Evolutionary conservation across 2,888 invertebrate species (phyloP).

Genomic region (Drosophila macrothrix): DNA sequence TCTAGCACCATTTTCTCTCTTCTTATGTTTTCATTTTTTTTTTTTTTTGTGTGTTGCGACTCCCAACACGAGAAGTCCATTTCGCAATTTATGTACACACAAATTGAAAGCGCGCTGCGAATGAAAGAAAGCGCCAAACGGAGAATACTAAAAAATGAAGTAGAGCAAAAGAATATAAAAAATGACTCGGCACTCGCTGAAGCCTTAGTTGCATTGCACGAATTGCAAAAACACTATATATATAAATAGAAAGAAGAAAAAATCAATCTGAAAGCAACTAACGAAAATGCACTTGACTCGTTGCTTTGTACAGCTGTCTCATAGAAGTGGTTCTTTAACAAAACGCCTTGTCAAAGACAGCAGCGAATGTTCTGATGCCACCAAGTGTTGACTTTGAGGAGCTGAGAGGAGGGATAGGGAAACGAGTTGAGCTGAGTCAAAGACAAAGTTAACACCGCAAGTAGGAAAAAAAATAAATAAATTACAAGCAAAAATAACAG

Average conservation of each 20-base stretch:
- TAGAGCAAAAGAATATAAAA: conserved; percentile 13
- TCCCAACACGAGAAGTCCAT: conserved; percentile 78
- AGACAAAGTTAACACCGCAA: not conserved
- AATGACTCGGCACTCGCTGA: conserved; percentile 17
- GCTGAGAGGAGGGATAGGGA: not conserved
- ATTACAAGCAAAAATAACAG: not conserved
- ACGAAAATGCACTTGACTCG: conserved; percentile 52
- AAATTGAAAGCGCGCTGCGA: conserved; percentile 68
- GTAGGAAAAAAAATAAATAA: not conserved
- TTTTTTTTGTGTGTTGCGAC: conserved; percentile 43
- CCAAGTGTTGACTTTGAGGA: conserved; percentile 17
- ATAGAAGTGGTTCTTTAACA: conserved; percentile 20
- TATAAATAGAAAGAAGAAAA: conserved; percentile 8
- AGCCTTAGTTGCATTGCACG: conserved; percentile 63
- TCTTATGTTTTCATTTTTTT: not conserved
- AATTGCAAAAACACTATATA: conserved; percentile 36
- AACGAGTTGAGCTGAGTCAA: conserved; percentile 10
- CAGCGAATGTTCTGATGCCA: conserved; percentile 24
- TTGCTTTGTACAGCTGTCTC: conserved; percentile 29
- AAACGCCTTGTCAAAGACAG: conserved; percentile 47
- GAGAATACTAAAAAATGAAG: conserved; percentile 20
- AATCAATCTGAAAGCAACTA: conserved; percentile 28
- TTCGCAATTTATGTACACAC: conserved; percentile 79
- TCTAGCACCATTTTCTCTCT: conserved; percentile 42
- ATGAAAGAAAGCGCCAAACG: conserved; percentile 33